Conservation (phyloP, 1,140 invertebrate species). For the Psix sp. region DNA sequence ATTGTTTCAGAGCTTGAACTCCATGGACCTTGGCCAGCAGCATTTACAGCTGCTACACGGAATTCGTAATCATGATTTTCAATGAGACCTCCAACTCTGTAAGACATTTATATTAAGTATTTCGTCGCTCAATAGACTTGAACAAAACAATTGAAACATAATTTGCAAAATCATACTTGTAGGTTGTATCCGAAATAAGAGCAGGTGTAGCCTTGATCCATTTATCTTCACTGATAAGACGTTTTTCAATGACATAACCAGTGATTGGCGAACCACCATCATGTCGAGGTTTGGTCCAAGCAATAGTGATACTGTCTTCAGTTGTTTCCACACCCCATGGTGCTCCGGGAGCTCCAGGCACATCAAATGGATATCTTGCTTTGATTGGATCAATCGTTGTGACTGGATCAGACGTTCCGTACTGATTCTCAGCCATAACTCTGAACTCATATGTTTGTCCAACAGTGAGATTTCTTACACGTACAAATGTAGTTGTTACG, state of each 20-base stretch:
- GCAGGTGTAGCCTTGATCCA: slow-evolving; percentile 93
- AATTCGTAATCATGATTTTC: slow-evolving; percentile 99
- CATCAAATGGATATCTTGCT: slow-evolving; percentile 97
- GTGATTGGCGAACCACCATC: slow-evolving; percentile 95
- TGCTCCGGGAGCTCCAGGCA: slow-evolving; percentile 91
- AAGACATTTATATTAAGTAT: background rate
- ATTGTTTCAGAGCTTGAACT: slow-evolving; percentile 94
- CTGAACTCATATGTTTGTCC: slow-evolving; percentile 97
- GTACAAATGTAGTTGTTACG: slow-evolving; percentile 89
- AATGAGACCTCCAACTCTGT: slow-evolving; percentile 89
- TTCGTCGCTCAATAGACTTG: background rate
- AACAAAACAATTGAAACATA: background rate
- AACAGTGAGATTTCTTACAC: slow-evolving; percentile 93
- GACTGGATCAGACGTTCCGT: slow-evolving; percentile 95
- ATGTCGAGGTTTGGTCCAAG: slow-evolving; percentile 94
- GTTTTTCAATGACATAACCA: slow-evolving; percentile 95
- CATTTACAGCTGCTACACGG: slow-evolving; percentile 96
- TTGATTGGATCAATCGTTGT: slow-evolving; percentile 91
- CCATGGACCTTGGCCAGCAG: slow-evolving; percentile 94
- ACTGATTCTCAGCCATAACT: slow-evolving; percentile 98
- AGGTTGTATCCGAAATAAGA: slow-evolving; percentile 86
- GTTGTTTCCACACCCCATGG: slow-evolving; percentile 91
- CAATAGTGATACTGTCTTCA: slow-evolving; percentile 95
- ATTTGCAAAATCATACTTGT: too few species aligned
- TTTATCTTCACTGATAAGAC: slow-evolving; percentile 90